phyloP scores from a whole-genome alignment of 2,797 vertebrate species.

The Ibycter americanus region DNA sequence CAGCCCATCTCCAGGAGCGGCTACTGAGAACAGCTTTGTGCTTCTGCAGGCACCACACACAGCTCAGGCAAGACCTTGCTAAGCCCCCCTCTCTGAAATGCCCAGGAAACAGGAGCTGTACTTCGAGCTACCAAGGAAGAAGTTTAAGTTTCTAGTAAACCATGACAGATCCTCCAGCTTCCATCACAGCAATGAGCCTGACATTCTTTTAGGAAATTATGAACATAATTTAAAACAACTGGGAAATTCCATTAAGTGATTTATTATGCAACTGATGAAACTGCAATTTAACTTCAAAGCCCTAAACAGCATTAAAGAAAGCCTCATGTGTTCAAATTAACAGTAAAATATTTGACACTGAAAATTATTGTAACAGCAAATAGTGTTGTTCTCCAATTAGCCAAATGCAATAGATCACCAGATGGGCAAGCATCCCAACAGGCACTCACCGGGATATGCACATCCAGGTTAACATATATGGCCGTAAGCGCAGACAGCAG shows the following conservation, averaged over 20 bases:
- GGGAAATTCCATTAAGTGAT: constrained; percentile 53
- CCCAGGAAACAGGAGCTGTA: not conserved
- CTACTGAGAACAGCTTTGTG: not conserved
- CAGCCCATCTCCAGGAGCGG: not conserved
- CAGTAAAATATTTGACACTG: constrained; percentile 49
- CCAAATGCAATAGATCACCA: not conserved
- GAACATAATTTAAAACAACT: constrained; percentile 48
- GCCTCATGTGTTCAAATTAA: constrained; percentile 45
- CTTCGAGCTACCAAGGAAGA: not conserved
- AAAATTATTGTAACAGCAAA: constrained; percentile 7
- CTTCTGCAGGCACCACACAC: rapidly evolving
- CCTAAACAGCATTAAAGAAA: constrained; percentile 19
- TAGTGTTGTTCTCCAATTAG: not conserved
- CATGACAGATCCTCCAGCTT: not conserved
- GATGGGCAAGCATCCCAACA: not conserved
- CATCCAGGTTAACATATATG: not conserved
- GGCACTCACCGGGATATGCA: not conserved
- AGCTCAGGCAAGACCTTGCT: not conserved
- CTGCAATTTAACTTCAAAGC: constrained; percentile 60
- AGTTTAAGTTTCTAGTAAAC: not conserved
- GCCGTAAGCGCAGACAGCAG: not conserved
- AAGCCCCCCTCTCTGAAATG: not conserved
- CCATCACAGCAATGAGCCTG: not conserved
- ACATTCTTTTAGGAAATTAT: constrained; percentile 23
- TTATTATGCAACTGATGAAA: constrained; percentile 62